Conservation (phyloP, 2,113 vertebrate genomes). For the Trachemys scripta region DNA sequence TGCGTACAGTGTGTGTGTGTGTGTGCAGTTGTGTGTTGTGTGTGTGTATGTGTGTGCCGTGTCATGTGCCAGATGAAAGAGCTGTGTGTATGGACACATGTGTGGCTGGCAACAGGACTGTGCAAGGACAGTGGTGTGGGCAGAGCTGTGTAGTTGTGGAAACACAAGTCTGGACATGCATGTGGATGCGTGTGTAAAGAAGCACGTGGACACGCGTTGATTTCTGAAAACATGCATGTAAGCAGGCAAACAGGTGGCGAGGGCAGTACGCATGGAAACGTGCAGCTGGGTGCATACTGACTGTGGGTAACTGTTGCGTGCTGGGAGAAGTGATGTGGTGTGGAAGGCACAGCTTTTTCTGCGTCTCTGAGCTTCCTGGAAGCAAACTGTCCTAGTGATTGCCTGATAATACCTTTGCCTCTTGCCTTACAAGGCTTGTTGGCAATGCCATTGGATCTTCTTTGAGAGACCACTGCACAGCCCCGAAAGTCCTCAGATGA, state of each 20-base stretch:
- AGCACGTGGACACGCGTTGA: neutral
- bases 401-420: neutral
- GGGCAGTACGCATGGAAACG: neutral
- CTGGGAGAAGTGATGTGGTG: too few species aligned
- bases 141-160: neutral
- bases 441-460: neutral
- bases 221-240: neutral
- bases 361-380: neutral
- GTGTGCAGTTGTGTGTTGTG: neutral
- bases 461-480: neutral
- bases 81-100: rapidly evolving
- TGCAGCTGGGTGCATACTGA: neutral
- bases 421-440: neutral
- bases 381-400: neutral
- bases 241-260: neutral
- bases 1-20: neutral
- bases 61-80: neutral
- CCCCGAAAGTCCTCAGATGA: neutral
- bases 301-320: neutral
- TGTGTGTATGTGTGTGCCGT: neutral
- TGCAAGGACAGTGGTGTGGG: neutral
- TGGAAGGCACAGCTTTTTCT: neutral
- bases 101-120: neutral
- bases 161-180: neutral
- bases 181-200: rapidly evolving